These are phyloP conservation scores for Sminthopsis crassicaudata DNA, from an alignment of 2,113 vertebrate genomes.

Conservation along the genomic window DNA sequence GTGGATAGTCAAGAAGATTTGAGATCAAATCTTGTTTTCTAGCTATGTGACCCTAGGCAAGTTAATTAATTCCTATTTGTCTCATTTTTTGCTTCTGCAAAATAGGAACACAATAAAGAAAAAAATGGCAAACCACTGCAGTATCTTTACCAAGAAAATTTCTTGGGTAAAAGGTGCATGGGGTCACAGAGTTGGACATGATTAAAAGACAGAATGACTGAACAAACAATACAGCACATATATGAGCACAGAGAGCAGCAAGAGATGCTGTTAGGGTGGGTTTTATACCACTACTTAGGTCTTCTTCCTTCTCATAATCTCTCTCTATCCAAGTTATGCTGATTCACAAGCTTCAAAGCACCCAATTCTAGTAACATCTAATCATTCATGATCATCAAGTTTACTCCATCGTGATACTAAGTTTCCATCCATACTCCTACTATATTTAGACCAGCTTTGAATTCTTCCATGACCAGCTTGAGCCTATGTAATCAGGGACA, in stretches of 20 bases:
- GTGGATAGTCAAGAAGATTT: not conserved
- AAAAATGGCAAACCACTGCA: not conserved
- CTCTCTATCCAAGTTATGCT: not conserved
- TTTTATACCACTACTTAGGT: not conserved
- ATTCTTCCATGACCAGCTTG: not conserved
- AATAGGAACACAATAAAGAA: not conserved
- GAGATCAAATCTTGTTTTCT: not conserved
- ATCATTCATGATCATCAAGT: not conserved
- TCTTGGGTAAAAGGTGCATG: not conserved
- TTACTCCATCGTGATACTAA: not conserved
- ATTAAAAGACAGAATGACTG: not conserved
- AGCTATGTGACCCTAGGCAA: not conserved
- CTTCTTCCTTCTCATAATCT: not conserved
- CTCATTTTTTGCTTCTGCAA: not conserved
- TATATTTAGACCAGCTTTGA: not conserved
- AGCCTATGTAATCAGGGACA: not conserved
- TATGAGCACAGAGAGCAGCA: not conserved
- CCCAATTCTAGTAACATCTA: not conserved
- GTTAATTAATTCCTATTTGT: not conserved
- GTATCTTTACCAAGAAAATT: not conserved
- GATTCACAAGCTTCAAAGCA: not conserved
- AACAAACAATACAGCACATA: not conserved
- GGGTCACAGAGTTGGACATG: not conserved
- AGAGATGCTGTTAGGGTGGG: not conserved
- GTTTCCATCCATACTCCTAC: not conserved